Evolutionary conservation across 2,113 vertebrate genomes (phyloP).

Genomic region (Psittacula cyanocephala): DNA sequence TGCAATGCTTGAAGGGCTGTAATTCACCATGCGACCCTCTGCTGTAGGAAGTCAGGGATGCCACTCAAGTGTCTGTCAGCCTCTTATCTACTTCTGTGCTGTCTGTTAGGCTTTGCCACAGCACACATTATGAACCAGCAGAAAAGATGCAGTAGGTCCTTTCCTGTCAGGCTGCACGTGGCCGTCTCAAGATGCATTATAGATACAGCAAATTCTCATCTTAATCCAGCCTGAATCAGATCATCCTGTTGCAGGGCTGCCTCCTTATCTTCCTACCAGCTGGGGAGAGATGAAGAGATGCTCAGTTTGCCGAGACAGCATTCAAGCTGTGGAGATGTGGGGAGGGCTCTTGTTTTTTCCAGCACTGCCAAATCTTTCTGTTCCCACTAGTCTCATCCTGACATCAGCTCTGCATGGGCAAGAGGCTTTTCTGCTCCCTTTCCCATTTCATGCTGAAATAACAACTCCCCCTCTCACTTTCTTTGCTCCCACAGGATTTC

Average conservation of each 20-base stretch:
- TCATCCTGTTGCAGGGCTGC: constrained; percentile 3
- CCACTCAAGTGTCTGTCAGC: not conserved
- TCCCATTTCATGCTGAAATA: not conserved
- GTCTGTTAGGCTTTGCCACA: not conserved
- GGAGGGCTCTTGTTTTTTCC: constrained; percentile 7
- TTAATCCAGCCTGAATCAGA: constrained; percentile 46
- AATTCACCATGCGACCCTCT: not conserved
- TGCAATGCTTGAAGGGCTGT: not conserved
- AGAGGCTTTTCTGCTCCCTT: not conserved
- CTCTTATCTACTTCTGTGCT: constrained; percentile 24
- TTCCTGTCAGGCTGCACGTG: constrained; percentile 23
- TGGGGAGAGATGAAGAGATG: constrained; percentile 31
- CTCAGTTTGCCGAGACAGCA: not conserved
- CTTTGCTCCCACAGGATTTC: constrained; percentile 18
- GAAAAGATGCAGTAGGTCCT: constrained; percentile 19
- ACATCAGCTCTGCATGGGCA: not conserved
- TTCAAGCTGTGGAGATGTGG: not conserved
- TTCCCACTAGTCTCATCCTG: not conserved
- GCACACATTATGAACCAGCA: not conserved
- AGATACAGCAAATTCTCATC: constrained; percentile 37
- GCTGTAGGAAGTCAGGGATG: not conserved
- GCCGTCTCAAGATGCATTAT: constrained; percentile 7
- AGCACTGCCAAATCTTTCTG: not conserved
- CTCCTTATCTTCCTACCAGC: constrained; percentile 18
- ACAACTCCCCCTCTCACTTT: not conserved